Percentiles rank a stretch among this genome's conserved stretches.
Evolutionary conservation across 2,113 vertebrate genomes (phyloP).

Genomic region (Machaerirhynchus nigripectus): DNA sequence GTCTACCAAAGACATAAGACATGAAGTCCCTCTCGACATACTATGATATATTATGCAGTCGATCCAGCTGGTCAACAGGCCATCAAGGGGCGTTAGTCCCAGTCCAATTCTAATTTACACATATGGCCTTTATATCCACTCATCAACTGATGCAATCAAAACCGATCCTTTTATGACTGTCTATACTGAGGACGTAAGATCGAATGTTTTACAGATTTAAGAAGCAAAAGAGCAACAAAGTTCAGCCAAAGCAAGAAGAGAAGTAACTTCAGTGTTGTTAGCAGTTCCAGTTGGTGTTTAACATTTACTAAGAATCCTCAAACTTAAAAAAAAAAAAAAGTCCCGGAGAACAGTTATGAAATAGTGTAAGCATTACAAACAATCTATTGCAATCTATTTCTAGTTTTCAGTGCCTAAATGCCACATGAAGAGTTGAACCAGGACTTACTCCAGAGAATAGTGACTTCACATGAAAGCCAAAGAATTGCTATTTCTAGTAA

Average conservation of each 20-base stretch:
- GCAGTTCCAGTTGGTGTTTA: background rate
- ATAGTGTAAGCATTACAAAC: background rate
- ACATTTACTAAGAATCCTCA: background rate
- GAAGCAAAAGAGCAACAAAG: background rate
- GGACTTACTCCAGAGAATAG: background rate
- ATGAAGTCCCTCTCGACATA: background rate
- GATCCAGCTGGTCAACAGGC: background rate
- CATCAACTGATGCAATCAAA: background rate
- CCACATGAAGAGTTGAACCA: background rate
- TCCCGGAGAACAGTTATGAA: background rate
- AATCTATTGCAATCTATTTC: background rate
- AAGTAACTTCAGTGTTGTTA: background rate
- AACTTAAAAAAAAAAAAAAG: background rate
- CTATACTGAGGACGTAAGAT: background rate
- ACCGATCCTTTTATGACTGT: background rate
- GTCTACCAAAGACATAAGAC: background rate
- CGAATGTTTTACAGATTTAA: background rate
- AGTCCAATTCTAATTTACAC: background rate
- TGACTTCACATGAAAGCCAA: background rate
- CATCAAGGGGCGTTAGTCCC: background rate
- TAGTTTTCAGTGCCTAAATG: background rate
- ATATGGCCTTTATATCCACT: background rate
- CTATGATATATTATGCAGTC: background rate
- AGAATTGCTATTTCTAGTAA: background rate
- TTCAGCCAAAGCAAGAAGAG: background rate